Base-by-base conservation (phyloP, 2,797 vertebrate species). In the Argyrosomus regius region DNA sequence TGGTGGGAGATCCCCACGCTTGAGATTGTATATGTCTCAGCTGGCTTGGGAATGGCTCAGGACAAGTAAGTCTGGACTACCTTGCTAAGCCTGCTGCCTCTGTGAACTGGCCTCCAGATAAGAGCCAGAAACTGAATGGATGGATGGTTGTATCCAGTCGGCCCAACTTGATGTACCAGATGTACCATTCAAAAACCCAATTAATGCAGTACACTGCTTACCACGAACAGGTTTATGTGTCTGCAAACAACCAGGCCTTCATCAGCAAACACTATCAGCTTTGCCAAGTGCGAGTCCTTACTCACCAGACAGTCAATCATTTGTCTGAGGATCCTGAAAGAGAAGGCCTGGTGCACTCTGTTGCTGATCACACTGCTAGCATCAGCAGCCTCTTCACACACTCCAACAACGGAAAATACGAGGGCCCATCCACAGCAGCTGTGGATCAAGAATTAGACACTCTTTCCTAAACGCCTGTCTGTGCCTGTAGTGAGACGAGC, bases 361-460 rank as follows among this genome's bases (percentile, higher is more conserved):
- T 76, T 78, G 67, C 74, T 85, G 79, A 84, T 82, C 69, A 78
- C 80, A 78, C 74, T 73, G 70, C 78, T 87, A 31, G 67, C 84
- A 85, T 91, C 91, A 91, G 87, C 89, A 88, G 80, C 88, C 78
- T 87, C 87, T 87, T 91, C 80, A 88, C 75, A 54, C 58, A 35
- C 80, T 85, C 65, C 80, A 79, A 82, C 80, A 84, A 86, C 6
- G 13, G 71, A 86, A 89, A 90, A 85, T 80, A 77, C 9, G 41
- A 85, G 80, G 76, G 80, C 59, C 81, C 78, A 70, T 85, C 83
- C 80, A 82, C 71, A 81, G 86, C 89, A 88, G 85, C 88, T 86
- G 84, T 73, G 81, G 64, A 85, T 72, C 53, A 81, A 77, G 57
- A 79, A 76, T 74, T 52, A 77, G 43, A 81, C 78, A 53, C 58